Base-by-base conservation (phyloP, 2,888 invertebrate species). In the Encarsia formosa region DNA sequence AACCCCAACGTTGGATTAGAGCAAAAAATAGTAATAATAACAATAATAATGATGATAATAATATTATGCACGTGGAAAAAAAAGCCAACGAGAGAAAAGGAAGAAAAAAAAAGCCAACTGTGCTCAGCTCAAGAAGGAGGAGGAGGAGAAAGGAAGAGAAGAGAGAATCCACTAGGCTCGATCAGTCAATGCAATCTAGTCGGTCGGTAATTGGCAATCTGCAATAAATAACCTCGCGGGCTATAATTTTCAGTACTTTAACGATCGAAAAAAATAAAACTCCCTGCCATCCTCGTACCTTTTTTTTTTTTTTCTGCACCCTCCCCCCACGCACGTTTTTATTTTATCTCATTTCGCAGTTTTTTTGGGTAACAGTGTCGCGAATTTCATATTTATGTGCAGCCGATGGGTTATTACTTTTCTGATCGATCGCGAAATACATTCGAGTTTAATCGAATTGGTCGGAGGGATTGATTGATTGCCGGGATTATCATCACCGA, bases 221-320 rank as follows among this genome's bases (percentile, higher is more conserved):
- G 63, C 63, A 62, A 65, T 66, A 65, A 66, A 65, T 63, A 65
- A 66, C 60, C 58, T 41, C 49, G 52, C 54, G 57, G 58, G 54
- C 61, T 65, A 60, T 64, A 64, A 66, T 66, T 56, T 66, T 64
- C 61, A 63, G 65, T 64, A 62, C 64, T 65, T 65, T 59, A 63
- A 63, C 61, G 62, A 63, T 58, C 60, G 55, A 57, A 53, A 52
- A 20, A 29, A 54, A 58, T 53, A 20, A 29, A 54, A 58, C 45
- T 49, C 43, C 55, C 23, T 22, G 45, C 45, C 42, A 32, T 50
- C 40, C 41, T 13, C 20, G 39, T 29, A 19, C 39, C 31, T 51
- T 34, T 38, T 45, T 20, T 40, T 29, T 40, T 34, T 42, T 16
- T 46, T 22, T 42, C n/a, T 47, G 24, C 29, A 6, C 5, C 29